Conservation (phyloP, 2,797 vertebrate genomes). For the Caiman crocodilus region DNA sequence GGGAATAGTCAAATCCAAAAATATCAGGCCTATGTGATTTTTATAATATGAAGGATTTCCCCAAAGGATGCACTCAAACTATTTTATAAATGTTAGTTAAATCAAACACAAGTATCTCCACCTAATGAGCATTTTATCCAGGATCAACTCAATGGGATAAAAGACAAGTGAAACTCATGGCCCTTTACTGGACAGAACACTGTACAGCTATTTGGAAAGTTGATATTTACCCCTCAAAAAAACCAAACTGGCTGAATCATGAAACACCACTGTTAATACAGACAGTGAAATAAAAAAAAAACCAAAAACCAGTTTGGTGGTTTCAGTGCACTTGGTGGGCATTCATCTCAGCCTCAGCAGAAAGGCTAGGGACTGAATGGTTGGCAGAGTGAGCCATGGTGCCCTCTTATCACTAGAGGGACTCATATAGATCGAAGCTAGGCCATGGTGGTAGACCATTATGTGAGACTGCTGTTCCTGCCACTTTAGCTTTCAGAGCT, state of each 20-base stretch:
- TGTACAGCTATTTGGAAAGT: not conserved
- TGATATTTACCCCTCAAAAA: not conserved
- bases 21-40: not conserved
- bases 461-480: not conserved
- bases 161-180: not conserved
- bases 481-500: not conserved
- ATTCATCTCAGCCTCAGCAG: not conserved
- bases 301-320: not conserved
- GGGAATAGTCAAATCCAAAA: not conserved
- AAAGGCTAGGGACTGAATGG: conserved; percentile 31
- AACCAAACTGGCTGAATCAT: not conserved
- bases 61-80: not conserved
- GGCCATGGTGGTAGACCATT: not conserved
- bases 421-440: not conserved
- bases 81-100: not conserved
- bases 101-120: not conserved
- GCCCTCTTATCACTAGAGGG: not conserved
- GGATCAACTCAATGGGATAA: not conserved
- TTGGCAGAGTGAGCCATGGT: not conserved
- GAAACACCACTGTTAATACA: not conserved
- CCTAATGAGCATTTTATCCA: not conserved
- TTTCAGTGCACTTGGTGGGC: not conserved
- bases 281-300: not conserved
- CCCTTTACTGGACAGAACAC: not conserved
- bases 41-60: not conserved